Conservation (phyloP, 2,888 invertebrate genomes). For the Heliconius aoede region DNA sequence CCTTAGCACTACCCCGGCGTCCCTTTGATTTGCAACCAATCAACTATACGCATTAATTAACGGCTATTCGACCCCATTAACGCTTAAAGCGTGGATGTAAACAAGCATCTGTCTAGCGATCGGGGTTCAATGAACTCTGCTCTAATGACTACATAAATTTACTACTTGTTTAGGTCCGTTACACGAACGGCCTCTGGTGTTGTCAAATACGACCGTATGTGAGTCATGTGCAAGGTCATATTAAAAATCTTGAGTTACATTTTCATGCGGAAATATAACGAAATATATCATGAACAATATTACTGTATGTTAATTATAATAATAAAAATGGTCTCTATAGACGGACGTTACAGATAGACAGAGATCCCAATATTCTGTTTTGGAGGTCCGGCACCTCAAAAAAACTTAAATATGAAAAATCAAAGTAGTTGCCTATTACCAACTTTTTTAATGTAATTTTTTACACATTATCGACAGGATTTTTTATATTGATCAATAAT, state of each 20-base stretch:
- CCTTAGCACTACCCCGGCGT: conserved; percentile 32
- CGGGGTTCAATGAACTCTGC: conserved; percentile 51
- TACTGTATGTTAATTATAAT: no score
- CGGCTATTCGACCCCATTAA: conserved; percentile 52
- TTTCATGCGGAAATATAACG: no score
- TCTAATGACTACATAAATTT: conserved; percentile 62
- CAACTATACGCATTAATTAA: conserved; percentile 53
- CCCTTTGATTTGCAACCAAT: conserved; percentile 52
- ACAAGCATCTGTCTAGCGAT: conserved; percentile 59
- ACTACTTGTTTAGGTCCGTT: conserved; percentile 46
- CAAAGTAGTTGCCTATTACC: no score
- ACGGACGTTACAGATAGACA: no score
- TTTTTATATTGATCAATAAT: not conserved
- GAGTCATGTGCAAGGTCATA: conserved; percentile 32
- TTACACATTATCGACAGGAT: not conserved
- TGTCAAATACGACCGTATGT: conserved; percentile 28
- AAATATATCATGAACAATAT: no score
- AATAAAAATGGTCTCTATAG: no score
- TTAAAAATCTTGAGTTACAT: conserved; percentile 18
- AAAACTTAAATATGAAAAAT: no score
- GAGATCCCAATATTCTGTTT: no score
- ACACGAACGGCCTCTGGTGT: conserved; percentile 23
- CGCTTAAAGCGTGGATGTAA: conserved; percentile 48
- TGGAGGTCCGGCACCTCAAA: no score
- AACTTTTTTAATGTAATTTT: no score